A percentile compares a stretch with the other conserved stretches of the same genome.
Evolutionary conservation across 1,140 invertebrate species (phyloP).

Genomic region (Andrena cerasifolii): DNA sequence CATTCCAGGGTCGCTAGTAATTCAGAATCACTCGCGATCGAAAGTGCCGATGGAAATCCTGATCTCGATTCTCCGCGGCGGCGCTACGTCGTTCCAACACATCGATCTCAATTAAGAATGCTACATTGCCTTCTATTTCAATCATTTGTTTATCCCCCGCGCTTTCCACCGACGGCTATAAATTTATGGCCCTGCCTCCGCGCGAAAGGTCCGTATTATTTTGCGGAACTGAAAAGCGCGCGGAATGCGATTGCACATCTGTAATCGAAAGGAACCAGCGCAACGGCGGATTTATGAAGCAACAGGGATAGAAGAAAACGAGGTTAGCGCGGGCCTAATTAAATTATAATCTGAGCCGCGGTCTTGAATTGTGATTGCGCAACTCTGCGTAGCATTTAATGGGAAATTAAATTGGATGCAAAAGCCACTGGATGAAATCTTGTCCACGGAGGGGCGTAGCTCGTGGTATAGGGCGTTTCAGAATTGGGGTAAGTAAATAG

Average conservation of each 20-base stretch:
- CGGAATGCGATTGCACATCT: neutral
- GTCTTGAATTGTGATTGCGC: neutral
- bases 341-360: neutral
- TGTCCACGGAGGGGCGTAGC: neutral
- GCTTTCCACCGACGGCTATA: neutral
- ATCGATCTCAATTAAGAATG: conserved; percentile 44
- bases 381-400: neutral
- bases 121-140: conserved; percentile 10
- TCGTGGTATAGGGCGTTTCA: neutral
- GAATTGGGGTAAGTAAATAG: no score
- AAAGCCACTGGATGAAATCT: neutral
- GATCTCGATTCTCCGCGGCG: conserved; percentile 14
- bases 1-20: conserved; percentile 18
- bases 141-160: conserved; percentile 31
- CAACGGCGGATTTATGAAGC: conserved; percentile 19
- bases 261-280: neutral
- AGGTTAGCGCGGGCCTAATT: conserved; percentile 32
- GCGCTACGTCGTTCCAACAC: conserved; percentile 34
- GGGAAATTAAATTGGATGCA: neutral
- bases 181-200: neutral
- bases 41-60: neutral
- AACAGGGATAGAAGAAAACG: neutral
- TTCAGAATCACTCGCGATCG: neutral
- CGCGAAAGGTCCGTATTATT: conserved; percentile 18
- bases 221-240: neutral